Conservation (phyloP, 2,888 invertebrate species). For the Elmis aenea region DNA sequence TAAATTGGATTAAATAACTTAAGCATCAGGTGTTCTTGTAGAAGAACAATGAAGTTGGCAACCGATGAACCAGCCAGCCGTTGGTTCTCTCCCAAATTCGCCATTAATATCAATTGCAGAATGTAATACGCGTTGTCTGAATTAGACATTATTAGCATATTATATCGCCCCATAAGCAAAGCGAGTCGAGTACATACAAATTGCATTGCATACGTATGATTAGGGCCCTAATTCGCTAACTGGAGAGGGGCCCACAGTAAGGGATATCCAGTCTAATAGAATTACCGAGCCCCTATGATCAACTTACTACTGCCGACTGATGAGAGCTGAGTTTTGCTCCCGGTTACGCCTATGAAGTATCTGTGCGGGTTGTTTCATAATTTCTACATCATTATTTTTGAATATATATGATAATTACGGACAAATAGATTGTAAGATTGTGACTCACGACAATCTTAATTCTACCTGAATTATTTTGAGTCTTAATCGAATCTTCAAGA, state of each 20-base stretch:
- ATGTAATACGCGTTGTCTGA: slow-evolving; percentile 34
- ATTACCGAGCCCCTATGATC: slow-evolving; percentile 44
- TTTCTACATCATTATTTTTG: slow-evolving; percentile 17
- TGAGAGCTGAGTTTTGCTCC: slow-evolving; percentile 23
- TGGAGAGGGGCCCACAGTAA: slow-evolving; percentile 38
- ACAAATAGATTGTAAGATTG: too few species aligned
- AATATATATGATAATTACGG: slow-evolving; percentile 20
- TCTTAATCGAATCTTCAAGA: too few species aligned
- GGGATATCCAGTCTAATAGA: slow-evolving; percentile 43
- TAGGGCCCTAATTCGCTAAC: slow-evolving; percentile 43
- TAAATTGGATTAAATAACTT: slow-evolving; percentile 16
- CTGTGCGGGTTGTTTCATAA: slow-evolving; percentile 19
- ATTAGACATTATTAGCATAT: slow-evolving; percentile 39
- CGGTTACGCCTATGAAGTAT: slow-evolving; percentile 18
- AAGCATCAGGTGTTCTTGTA: slow-evolving; percentile 20
- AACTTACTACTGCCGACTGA: slow-evolving; percentile 34
- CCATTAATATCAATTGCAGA: slow-evolving; percentile 39
- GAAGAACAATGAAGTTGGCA: too few species aligned
- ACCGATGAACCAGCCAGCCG: too few species aligned
- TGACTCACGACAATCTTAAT: too few species aligned
- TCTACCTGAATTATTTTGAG: too few species aligned
- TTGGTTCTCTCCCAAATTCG: slow-evolving; percentile 21
- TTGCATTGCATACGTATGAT: slow-evolving; percentile 45
- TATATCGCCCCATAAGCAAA: slow-evolving; percentile 34
- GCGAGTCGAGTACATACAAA: slow-evolving; percentile 33